Percentiles rank a stretch among this genome's conserved stretches.
These are phyloP conservation scores for Amphiduros pacificus DNA, from an alignment of 2,888 invertebrate species.

Conservation along the genomic window DNA sequence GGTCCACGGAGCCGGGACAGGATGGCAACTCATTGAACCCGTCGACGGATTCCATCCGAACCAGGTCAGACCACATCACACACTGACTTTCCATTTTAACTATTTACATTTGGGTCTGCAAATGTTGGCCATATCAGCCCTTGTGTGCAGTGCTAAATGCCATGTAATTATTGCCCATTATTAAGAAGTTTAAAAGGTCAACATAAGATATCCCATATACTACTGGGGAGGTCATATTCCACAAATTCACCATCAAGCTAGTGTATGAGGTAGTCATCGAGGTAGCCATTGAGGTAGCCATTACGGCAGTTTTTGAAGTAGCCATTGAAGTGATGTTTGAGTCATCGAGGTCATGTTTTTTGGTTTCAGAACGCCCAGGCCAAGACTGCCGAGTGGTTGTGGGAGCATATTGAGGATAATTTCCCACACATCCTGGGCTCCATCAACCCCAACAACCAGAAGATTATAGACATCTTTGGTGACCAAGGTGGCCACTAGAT, in stretches of 20 bases:
- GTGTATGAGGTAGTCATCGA: too few relatives aligned
- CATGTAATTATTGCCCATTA: too few relatives aligned
- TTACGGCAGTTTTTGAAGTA: too few relatives aligned
- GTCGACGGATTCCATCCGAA: constrained; percentile 57
- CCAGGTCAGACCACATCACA: constrained; percentile 39
- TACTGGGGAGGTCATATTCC: too few relatives aligned
- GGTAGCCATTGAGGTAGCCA: too few relatives aligned
- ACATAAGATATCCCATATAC: too few relatives aligned
- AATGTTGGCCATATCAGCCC: too few relatives aligned
- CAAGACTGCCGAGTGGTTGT: constrained; percentile 38
- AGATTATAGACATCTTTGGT: constrained; percentile 58
- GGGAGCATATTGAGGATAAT: constrained; percentile 43
- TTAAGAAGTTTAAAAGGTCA: too few relatives aligned
- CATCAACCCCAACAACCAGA: constrained; percentile 57
- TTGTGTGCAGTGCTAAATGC: too few relatives aligned
- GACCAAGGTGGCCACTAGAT: constrained; percentile 62
- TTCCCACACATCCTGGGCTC: constrained; percentile 58
- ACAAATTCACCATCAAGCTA: too few relatives aligned
- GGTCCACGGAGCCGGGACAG: constrained; percentile 35
- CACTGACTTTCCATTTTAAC: background rate
- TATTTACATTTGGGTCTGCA: background rate
- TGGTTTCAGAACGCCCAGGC: constrained; percentile 43
- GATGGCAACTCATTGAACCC: constrained; percentile 52
- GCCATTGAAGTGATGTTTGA: too few relatives aligned
- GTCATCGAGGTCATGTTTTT: too few relatives aligned